Evolutionary conservation across 2,797 vertebrate genomes (phyloP).

Genomic region (Anas acuta): DNA sequence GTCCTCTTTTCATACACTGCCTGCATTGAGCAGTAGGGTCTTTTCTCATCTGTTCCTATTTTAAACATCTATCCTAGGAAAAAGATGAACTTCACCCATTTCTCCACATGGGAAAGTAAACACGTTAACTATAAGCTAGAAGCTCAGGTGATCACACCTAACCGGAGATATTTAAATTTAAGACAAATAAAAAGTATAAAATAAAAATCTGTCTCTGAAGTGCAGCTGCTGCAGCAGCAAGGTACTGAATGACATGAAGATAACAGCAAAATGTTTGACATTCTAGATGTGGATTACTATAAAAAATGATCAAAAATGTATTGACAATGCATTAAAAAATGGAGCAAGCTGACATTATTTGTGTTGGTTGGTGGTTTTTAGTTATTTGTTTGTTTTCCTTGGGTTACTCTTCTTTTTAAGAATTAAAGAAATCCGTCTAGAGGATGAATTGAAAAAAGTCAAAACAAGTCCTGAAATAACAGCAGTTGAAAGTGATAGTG

Average conservation of each 20-base stretch:
- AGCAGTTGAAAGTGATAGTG: neutral
- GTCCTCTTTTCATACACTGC: neutral
- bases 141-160: neutral
- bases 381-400: neutral
- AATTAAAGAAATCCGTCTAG: neutral
- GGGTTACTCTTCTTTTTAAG: neutral
- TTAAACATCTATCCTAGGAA: neutral
- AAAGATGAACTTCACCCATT: neutral
- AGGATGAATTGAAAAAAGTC: neutral
- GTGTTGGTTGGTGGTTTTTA: no score
- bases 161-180: constrained; percentile 1
- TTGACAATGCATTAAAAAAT: neutral
- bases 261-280: neutral
- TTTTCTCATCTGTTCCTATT: neutral
- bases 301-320: neutral
- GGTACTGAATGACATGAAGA: neutral
- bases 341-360: neutral
- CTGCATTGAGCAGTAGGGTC: neutral
- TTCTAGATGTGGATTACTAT: neutral
- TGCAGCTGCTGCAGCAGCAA: neutral
- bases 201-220: neutral
- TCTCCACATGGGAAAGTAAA: neutral
- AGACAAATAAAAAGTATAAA: neutral
- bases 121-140: neutral
- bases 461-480: neutral